Evolutionary conservation across 2,888 invertebrate species (phyloP), one percentile per base, ranked within the genome.

Genomic region (Drosophila buzzatii): DNA sequence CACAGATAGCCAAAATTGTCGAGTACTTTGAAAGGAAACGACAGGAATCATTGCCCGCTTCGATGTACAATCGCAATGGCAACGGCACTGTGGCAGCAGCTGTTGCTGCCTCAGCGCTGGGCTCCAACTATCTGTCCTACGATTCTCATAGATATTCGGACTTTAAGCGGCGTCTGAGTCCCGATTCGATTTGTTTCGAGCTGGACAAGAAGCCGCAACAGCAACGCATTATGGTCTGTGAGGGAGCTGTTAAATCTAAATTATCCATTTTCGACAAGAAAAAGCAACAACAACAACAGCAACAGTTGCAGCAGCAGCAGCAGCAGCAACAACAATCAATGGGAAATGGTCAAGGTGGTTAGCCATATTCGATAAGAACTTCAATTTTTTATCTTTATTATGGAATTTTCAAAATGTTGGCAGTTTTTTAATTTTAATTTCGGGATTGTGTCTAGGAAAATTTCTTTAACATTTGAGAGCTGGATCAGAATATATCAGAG

Each of bases 1-100:
- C 95, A 78, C 95, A 96, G 91, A 97, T 97, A 81, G 96, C 97
- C 56, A 95, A 96, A 90, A 97, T 97, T 82, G 97, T 98, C 35
- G 97, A 97, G 89, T 97, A 97, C 92, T 97, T 98, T 93, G 97
- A 98, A 93, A 94, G 96, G 55, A 96, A 97, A 91, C 95, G 95
- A 57, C 95, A 92, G 85, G 93, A 93, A 71, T 88, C 91, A 66
- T 79, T 83, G 63, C 91, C 87, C 42, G 90, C 85, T 6, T 86
- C 81, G 41, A 71, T 78, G 52, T 82, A 76, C 64, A 80, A 76
- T 67, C 86, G 88, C 20, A 82, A 81, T 61, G 78, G 83, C 23
- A 89, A 88, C 71, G 85, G 90, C 6, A 85, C 83, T 10, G 85
- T 91, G 72, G 91, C 91, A 3, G 92, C 92, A 31, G 93, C 92